Evolutionary conservation across 2,888 invertebrate genomes (phyloP).

Genomic region (Oligia latruncula): DNA sequence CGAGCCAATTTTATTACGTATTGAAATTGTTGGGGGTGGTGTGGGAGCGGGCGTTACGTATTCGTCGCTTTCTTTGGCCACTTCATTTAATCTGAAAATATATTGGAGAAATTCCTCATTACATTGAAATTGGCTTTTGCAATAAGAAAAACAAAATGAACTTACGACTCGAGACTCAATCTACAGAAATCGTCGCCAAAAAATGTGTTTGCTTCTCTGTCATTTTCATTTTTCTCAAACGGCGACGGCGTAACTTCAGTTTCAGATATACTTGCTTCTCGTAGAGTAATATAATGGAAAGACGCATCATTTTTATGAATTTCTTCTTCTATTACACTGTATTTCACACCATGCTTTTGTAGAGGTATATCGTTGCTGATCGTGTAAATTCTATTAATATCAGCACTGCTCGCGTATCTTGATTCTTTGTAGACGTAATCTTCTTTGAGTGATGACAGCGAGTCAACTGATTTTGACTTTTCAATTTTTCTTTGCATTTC

Average conservation of each 20-base stretch:
- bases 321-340: conserved; percentile 72
- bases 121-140: conserved; percentile 39
- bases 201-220: conserved; percentile 62
- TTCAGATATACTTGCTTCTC: conserved; percentile 73
- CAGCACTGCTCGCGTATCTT: conserved; percentile 68
- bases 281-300: conserved; percentile 69
- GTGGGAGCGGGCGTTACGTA: conserved; percentile 66
- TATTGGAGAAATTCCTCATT: conserved; percentile 51
- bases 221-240: conserved; percentile 68
- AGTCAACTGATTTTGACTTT: conserved; percentile 84
- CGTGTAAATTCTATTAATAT: conserved; percentile 69
- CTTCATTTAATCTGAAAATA: conserved; percentile 78
- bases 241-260: conserved; percentile 65
- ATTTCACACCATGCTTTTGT: conserved; percentile 58
- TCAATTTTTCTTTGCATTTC: conserved; percentile 84
- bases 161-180: conserved; percentile 84
- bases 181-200: conserved; percentile 73
- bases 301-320: conserved; percentile 68
- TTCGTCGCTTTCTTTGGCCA: conserved; percentile 75
- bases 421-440: conserved; percentile 72
- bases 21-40: conserved; percentile 73
- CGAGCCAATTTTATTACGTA: conserved; percentile 80
- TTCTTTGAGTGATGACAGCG: conserved; percentile 73
- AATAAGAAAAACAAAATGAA: conserved; percentile 54
- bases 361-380: conserved; percentile 41